Percentiles rank a stretch among this genome's conserved stretches.
phyloP scores from a whole-genome alignment of 2,888 invertebrate species.

The Halictus quadricinctus region DNA sequence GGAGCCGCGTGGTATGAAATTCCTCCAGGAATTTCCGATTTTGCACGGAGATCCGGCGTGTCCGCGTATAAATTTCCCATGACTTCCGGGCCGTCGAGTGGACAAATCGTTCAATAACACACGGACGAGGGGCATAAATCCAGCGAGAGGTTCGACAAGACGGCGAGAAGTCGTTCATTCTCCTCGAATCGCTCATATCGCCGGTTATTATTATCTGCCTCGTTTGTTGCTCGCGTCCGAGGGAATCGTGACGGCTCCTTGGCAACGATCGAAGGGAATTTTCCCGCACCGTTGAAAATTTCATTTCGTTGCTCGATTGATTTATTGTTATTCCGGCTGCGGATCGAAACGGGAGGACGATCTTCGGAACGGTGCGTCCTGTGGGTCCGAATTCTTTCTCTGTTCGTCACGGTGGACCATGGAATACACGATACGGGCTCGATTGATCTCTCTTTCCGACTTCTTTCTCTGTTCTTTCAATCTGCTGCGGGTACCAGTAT shows the following conservation, averaged over 20 bases:
- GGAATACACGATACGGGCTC: conserved; percentile 19
- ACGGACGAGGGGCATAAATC: neutral
- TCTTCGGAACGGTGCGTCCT: neutral
- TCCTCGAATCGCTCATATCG: neutral
- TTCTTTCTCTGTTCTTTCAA: neutral
- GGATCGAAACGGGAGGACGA: neutral
- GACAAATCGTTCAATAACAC: conserved; percentile 1
- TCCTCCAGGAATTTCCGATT: neutral
- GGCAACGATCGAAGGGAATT: conserved; percentile 13
- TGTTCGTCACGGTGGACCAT: neutral
- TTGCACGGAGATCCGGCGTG: neutral
- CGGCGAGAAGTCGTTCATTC: neutral
- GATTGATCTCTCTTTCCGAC: conserved; percentile 16
- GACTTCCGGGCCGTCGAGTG: neutral
- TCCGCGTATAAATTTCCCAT: neutral
- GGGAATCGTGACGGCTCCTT: neutral
- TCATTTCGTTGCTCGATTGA: neutral
- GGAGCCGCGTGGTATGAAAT: neutral
- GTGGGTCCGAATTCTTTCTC: neutral
- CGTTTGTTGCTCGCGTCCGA: neutral
- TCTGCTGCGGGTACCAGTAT: conserved; percentile 54
- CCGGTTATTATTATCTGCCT: conserved; percentile 3
- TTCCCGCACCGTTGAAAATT: neutral
- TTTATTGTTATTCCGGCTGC: neutral
- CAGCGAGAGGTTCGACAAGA: neutral